Evolutionary conservation across 1,140 invertebrate genomes (phyloP), one percentile per base, ranked within the genome.

Genomic region (Halotydeus destructor): DNA sequence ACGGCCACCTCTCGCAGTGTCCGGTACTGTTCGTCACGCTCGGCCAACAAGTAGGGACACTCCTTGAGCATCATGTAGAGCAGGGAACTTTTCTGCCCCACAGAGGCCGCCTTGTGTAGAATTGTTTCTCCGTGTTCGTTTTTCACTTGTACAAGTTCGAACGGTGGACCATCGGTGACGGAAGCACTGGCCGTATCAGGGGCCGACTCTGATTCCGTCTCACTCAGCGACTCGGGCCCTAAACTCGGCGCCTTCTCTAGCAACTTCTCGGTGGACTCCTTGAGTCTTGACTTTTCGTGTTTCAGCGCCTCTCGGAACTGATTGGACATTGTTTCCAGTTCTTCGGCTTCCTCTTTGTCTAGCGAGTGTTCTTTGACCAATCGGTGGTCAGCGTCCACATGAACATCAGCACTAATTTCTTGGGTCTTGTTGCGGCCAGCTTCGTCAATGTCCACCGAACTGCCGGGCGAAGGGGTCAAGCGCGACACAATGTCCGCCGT

Each of bases 51-150:
- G 12, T 78, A 69, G 46, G 75, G 71, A 0, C 74, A 69, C 53
- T 84, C 78, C 52, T 76, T 65, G 0, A 86, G 62, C 2, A 83
- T 57, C 43, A 79, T 71, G 52, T 75, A 74, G 5, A 84, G 61
- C 0, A 73, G 75, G 23, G 11, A 44, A 8, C 40, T 48, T 22
- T 45, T 34, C 12, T 46, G 39, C 5, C 16, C 27, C 25, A 33
- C 46, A 5, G 38, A 22, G 0, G 77, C 77, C 2, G 80, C 78
- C 58, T 82, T 83, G 58, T 88, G 83, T n/a, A 86, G 57, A 64
- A 83, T 75, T 33, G 73, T 82, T 56, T 84, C 78, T 0, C 81
- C 82, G 48, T 81, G 75, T 55, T 84, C 79, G 50, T 85, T 80
- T 75, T 79, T 47, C 18, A 47, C 43, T 27, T 47, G 40, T 11